Evolutionary conservation across 2,113 vertebrate genomes (phyloP), one percentile per base, ranked within the genome.

Genomic region (Taxidea taxus): DNA sequence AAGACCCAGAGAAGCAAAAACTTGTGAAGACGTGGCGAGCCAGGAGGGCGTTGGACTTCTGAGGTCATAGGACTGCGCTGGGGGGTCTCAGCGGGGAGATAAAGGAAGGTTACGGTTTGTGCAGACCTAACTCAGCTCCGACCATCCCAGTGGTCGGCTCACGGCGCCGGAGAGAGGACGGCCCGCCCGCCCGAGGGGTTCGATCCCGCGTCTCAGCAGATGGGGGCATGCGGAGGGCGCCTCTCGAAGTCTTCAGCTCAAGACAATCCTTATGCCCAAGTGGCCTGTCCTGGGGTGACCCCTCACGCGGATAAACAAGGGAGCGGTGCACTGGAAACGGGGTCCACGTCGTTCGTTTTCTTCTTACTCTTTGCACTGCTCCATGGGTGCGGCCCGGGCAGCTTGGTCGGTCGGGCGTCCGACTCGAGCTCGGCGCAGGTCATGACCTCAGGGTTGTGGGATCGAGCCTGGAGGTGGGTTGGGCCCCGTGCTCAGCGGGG

Each of bases 271-370:
- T 6, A 4, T 0, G 62, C 77, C 47, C 21, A 3, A 4, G 88
- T 2, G 66, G 34, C 66, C 34, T 34, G 12, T 34, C 31, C 16
- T 34, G 31, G 62, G 62, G 62, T 34, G 14, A 31, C 14, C n/a
- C 62, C 27, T 11, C 37, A 27, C 49, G 0, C 0, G 9, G 49
- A 14, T 14, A 5, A 68, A 54, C 25, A 1, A 42, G 47, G 27
- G 34, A 21, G 5, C 1, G 2, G 34, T 27, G 42, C 21, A 0
- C 8, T 15, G 37, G 6, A 13, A 27, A 20, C 2, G 29, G 1
- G 31, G n/a, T 11, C 49, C 31, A 1, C 13, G 1, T 0, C 2
- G 4, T 14, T 34, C 20, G 9, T 12, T 42, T 83, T 10, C 31
- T 37, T 85, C 54, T 39, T 62, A 1, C 20, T 60, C 21, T 51